Evolutionary conservation across 2,113 vertebrate genomes (phyloP).

Genomic region (Vombatus ursinus): DNA sequence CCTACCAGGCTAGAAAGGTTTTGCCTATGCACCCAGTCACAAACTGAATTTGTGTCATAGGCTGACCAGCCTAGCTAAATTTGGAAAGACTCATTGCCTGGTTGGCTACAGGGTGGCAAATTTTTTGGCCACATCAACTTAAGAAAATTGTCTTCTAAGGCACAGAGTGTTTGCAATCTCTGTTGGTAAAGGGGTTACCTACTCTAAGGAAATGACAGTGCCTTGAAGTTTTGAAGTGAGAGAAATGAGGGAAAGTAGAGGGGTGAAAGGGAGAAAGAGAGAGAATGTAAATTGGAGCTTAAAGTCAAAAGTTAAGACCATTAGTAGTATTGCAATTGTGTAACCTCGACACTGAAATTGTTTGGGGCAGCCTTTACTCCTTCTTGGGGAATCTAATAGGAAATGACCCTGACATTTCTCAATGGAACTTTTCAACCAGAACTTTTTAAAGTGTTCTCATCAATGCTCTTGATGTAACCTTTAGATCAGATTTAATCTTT

Average conservation of each 20-base stretch:
- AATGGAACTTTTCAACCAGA: not conserved
- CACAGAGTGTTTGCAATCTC: not conserved
- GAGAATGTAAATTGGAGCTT: not conserved
- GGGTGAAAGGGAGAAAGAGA: not conserved
- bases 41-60: not conserved
- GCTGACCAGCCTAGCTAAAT: not conserved
- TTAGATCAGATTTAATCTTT: not conserved
- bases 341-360: not conserved
- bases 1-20: not conserved
- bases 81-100: not conserved
- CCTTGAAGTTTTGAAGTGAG: not conserved
- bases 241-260: not conserved
- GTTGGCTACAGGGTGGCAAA: not conserved
- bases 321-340: not conserved
- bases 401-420: not conserved
- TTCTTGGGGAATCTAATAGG: not conserved
- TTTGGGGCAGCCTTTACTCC: not conserved
- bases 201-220: not conserved
- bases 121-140: not conserved
- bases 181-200: not conserved
- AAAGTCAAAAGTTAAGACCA: not conserved
- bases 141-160: not conserved
- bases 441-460: not conserved
- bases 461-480: not conserved
- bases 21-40: not conserved